These are phyloP conservation scores for Tiliqua scincoides DNA, from an alignment of 2,113 vertebrate genomes.

Conservation along the genomic window DNA sequence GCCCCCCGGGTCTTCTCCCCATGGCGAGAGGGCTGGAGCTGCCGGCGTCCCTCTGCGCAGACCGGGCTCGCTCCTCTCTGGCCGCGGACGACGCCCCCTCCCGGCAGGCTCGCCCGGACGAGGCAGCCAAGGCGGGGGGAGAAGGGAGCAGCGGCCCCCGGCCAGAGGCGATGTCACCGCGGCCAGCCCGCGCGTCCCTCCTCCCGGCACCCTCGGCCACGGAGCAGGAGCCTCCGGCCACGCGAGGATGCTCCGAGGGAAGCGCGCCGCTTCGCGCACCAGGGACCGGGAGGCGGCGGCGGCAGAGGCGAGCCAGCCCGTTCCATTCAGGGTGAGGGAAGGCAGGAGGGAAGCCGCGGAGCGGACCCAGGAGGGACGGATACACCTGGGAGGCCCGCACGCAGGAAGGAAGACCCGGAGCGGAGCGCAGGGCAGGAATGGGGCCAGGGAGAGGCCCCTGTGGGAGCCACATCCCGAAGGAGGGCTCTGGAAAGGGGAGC, in stretches of 20 bases:
- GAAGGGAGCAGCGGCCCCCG: not conserved
- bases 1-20: not conserved
- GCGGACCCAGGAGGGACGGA: slow-evolving; percentile 10
- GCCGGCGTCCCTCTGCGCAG: not conserved
- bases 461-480: not conserved
- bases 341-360: slow-evolving; percentile 3
- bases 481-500: not conserved
- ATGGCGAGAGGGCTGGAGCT: not conserved
- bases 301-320: not conserved
- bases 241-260: not conserved
- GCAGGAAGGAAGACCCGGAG: not conserved
- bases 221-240: not conserved
- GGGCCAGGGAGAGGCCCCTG: not conserved
- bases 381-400: not conserved
- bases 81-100: slow-evolving; percentile 13
- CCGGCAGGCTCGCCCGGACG: slow-evolving; percentile 4
- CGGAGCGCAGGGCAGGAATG: not conserved
- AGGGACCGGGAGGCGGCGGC: not conserved
- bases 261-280: not conserved
- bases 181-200: not conserved
- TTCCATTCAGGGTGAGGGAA: not conserved
- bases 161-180: not conserved
- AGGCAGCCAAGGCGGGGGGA: not conserved
- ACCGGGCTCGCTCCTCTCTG: not conserved
- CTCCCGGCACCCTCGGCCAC: not conserved